These are phyloP conservation scores for Saccopteryx leptura DNA, from an alignment of 2,113 vertebrate species.

Conservation along the genomic window DNA sequence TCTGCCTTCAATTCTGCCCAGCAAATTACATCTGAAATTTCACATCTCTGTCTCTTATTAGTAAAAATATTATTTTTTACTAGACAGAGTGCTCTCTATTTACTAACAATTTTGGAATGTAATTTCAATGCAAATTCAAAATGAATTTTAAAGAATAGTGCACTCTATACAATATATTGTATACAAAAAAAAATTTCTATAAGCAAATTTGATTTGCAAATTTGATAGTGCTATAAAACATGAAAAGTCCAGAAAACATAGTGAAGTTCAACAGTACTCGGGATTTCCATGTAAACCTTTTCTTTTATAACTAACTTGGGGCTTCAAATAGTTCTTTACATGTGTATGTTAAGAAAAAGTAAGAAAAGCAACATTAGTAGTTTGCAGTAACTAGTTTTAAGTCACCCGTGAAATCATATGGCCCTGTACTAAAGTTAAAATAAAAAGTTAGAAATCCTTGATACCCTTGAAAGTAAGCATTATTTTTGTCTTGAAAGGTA, in stretches of 20 bases:
- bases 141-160: neutral
- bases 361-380: neutral
- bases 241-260: neutral
- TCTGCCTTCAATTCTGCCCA: neutral
- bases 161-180: neutral
- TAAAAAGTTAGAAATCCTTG: neutral
- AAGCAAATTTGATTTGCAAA: conserved; percentile 12
- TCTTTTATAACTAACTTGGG: neutral
- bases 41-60: neutral
- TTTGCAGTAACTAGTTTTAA: conserved; percentile 15
- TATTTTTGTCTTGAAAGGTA: conserved; percentile 32
- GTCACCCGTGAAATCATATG: neutral
- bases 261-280: neutral
- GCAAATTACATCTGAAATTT: conserved; percentile 50
- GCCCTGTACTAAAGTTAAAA: neutral
- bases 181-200: neutral
- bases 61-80: conserved; percentile 34
- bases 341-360: neutral
- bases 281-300: neutral
- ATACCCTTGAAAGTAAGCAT: neutral
- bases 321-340: neutral
- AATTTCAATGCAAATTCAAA: conserved; percentile 48
- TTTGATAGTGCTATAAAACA: neutral
- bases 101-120: neutral
- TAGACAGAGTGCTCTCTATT: neutral